phyloP scores from a whole-genome alignment of 2,113 vertebrate genomes.

The Capreolus pygargus region DNA sequence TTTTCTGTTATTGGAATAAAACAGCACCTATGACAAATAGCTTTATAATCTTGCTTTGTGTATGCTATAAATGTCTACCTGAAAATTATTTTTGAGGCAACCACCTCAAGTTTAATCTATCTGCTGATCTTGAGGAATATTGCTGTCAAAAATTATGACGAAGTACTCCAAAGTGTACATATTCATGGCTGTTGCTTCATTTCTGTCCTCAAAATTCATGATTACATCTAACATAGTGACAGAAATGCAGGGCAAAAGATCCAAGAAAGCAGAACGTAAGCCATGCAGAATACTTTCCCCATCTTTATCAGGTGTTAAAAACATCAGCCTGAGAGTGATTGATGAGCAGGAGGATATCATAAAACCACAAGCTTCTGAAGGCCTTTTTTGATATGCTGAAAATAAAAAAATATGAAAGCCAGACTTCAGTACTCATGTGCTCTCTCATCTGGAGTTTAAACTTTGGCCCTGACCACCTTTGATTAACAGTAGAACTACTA shows the following conservation, averaged over 20 bases:
- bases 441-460: not conserved
- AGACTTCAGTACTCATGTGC: not conserved
- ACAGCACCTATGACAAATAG: conserved; percentile 37
- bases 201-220: not conserved
- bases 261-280: not conserved
- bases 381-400: not conserved
- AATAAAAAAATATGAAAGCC: not conserved
- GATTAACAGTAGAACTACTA: not conserved
- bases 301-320: conserved; percentile 45
- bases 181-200: not conserved
- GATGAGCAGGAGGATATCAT: not conserved
- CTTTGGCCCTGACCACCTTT: not conserved
- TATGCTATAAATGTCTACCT: conserved; percentile 38
- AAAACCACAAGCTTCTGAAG: not conserved
- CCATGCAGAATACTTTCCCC: not conserved
- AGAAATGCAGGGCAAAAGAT: not conserved
- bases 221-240: not conserved
- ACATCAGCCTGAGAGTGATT: not conserved
- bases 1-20: conserved; percentile 49
- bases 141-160: conserved; percentile 6
- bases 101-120: conserved; percentile 36
- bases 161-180: not conserved
- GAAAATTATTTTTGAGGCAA: conserved; percentile 28
- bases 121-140: conserved; percentile 12
- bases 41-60: conserved; percentile 13